phyloP scores from a whole-genome alignment of 30 jellyfish, hydroid and myxozoan species.

The Calvadosia cruxmelitensis region DNA sequence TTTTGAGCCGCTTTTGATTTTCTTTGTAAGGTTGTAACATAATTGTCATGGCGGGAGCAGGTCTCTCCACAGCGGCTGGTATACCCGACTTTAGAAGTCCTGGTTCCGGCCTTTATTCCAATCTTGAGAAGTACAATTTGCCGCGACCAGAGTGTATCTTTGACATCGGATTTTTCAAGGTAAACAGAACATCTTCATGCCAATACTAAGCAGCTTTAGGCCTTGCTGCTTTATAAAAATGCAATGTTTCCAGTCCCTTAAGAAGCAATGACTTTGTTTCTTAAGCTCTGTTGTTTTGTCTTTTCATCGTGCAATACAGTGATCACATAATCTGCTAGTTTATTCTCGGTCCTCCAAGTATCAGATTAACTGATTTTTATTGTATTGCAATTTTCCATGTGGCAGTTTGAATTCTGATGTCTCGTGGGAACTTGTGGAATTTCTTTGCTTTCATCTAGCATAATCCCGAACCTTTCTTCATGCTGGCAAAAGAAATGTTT shows the following conservation, averaged over 20 bases:
- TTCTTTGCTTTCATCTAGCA: conserved; percentile 15
- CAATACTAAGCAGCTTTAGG: background rate
- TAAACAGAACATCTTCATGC: no score
- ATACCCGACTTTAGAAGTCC: conserved; percentile 89
- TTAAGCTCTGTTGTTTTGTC: background rate
- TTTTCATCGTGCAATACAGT: background rate
- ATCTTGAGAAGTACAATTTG: conserved; percentile 48
- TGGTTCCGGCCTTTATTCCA: conserved; percentile 57
- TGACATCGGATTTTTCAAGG: conserved; percentile 44
- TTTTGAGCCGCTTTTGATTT: no score
- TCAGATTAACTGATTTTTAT: background rate
- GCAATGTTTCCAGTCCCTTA: no score
- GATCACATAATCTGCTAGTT: background rate
- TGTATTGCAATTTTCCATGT: background rate
- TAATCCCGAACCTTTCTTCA: conserved; percentile 72
- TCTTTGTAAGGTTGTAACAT: conserved; percentile 41
- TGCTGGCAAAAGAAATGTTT: conserved; percentile 61
- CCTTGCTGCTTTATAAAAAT: no score
- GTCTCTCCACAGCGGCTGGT: conserved; percentile 84
- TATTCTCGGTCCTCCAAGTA: background rate
- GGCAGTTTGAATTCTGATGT: conserved; percentile 5
- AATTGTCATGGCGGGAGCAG: conserved; percentile 87
- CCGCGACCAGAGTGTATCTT: conserved; percentile 66
- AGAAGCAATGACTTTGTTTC: no score
- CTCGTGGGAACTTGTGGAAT: background rate